A percentile compares a stretch with the other conserved stretches of the same genome.
Conservation (phyloP, 2,113 vertebrate genomes). For the Psilopsiagon aymara region DNA sequence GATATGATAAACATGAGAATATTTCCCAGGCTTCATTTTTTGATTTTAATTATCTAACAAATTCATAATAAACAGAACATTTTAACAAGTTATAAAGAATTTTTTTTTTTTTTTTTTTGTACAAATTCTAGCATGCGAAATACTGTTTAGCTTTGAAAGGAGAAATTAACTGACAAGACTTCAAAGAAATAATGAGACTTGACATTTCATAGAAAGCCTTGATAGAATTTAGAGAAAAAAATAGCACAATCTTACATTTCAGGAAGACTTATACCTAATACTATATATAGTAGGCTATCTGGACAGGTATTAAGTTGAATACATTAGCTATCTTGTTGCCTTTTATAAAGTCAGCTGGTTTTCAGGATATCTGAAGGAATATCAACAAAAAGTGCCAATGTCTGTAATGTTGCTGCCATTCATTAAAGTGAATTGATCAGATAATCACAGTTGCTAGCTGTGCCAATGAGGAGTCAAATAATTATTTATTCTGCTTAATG, state of each 20-base stretch:
- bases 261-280: neutral
- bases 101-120: neutral
- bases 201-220: neutral
- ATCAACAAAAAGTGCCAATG: neutral
- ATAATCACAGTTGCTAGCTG: neutral
- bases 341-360: neutral
- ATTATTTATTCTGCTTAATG: neutral
- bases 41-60: neutral
- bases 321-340: neutral
- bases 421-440: neutral
- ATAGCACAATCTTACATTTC: neutral
- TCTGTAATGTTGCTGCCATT: neutral
- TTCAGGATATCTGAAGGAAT: neutral
- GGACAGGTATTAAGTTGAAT: neutral
- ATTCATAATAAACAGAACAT: neutral
- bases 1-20: neutral
- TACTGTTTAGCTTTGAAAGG: neutral
- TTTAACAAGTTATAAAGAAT: neutral
- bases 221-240: neutral
- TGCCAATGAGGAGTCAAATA: neutral
- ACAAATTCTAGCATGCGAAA: neutral
- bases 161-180: neutral
- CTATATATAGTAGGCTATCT: neutral
- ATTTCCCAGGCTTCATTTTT: neutral
- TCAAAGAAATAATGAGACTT: slow-evolving; percentile 20